Percentiles rank a stretch among this genome's conserved stretches.
Evolutionary conservation across 2,888 invertebrate genomes (phyloP).

Genomic region (Tolmerus cingulatus): DNA sequence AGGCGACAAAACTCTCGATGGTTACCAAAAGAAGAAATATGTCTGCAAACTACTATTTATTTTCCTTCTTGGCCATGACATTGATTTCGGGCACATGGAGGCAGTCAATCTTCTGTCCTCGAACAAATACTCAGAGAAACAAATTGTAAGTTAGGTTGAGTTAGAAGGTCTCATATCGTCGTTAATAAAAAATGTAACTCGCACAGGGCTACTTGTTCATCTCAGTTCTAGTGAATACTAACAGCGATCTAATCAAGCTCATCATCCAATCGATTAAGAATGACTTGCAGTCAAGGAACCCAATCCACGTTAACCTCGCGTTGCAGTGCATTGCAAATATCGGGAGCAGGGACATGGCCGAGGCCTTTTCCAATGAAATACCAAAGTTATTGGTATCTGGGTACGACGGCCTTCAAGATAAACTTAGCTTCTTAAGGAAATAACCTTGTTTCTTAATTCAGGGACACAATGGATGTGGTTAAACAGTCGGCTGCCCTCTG

Average conservation of each 20-base stretch:
- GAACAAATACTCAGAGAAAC: slow-evolving; percentile 99
- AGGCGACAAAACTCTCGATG: slow-evolving; percentile 99
- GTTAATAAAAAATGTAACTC: slow-evolving; percentile 33
- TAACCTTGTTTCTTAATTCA: slow-evolving; percentile 56
- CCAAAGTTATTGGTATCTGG: slow-evolving; percentile 98
- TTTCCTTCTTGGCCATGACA: slow-evolving; percentile 98
- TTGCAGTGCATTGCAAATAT: slow-evolving; percentile 99
- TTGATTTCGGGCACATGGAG: slow-evolving; percentile 99
- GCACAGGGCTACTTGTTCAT: slow-evolving; percentile 97
- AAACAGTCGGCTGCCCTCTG: slow-evolving; percentile 99
- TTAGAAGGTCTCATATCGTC: not conserved
- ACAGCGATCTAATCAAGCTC: slow-evolving; percentile 97
- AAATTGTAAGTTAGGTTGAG: slow-evolving; percentile 76
- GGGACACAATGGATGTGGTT: slow-evolving; percentile 98
- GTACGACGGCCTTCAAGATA: slow-evolving; percentile 61
- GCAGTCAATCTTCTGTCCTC: slow-evolving; percentile 99
- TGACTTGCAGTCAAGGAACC: slow-evolving; percentile 95
- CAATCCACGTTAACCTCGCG: slow-evolving; percentile 97
- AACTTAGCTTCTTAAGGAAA: slow-evolving; percentile 34
- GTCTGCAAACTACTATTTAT: slow-evolving; percentile 99
- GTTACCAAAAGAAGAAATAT: slow-evolving; percentile 99
- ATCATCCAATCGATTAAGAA: slow-evolving; percentile 99
- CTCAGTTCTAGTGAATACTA: slow-evolving; percentile 98
- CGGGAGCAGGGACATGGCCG: slow-evolving; percentile 99
- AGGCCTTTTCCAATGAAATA: slow-evolving; percentile 97